These are phyloP conservation scores for Danio kyathit DNA, from an alignment of 2,797 vertebrate genomes.

Conservation along the genomic window DNA sequence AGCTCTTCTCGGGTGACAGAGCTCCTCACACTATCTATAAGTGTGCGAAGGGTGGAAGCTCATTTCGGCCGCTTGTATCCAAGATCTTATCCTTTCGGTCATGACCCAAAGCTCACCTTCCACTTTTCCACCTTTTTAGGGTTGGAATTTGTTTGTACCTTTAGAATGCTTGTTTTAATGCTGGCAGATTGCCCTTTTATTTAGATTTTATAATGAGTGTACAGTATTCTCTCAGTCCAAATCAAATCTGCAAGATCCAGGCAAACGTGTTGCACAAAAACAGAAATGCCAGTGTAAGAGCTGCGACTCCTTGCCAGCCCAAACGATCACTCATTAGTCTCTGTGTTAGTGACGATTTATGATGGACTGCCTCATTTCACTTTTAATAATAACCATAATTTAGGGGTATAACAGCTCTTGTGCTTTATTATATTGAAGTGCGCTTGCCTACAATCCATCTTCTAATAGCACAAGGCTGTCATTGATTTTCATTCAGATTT, in stretches of 20 bases:
- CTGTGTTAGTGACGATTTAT: conserved; percentile 51
- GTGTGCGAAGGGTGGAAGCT: too few species aligned
- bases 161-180: neutral
- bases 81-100: too few species aligned
- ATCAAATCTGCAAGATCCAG: neutral
- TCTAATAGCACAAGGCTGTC: conserved; percentile 58
- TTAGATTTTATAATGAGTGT: neutral
- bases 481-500: conserved; percentile 36
- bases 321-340: conserved; percentile 59
- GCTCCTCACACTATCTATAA: too few species aligned
- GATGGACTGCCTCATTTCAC: conserved; percentile 69
- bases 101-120: too few species aligned
- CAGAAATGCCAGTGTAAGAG: neutral
- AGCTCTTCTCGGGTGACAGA: too few species aligned
- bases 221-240: neutral
- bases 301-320: neutral
- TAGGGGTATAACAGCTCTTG: conserved; percentile 66
- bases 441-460: conserved; percentile 60
- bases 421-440: conserved; percentile 60
- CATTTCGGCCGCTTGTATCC: too few species aligned
- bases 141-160: neutral
- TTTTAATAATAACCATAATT: conserved; percentile 71
- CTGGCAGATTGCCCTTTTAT: too few species aligned
- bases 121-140: too few species aligned
- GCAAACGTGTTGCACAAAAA: neutral